phyloP scores from a whole-genome alignment of 2,888 invertebrate species.

The Cecidostiba fungosa region DNA sequence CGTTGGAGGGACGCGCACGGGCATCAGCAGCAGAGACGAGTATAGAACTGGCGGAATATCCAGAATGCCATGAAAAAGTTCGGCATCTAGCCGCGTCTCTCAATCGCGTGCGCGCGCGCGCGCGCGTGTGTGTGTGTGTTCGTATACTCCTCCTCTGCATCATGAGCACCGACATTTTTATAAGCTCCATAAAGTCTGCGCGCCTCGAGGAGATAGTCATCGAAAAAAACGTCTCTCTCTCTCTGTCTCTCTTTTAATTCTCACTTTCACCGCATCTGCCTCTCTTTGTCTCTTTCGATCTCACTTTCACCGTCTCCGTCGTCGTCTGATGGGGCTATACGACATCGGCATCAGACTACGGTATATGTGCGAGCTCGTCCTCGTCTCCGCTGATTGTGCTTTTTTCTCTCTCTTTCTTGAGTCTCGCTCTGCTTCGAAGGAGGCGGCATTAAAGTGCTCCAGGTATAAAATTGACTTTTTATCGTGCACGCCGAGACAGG shows the following conservation, averaged over 20 bases:
- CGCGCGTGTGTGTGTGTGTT: no score
- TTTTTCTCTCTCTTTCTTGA: slow-evolving; percentile 25
- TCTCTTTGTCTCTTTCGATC: slow-evolving; percentile 57
- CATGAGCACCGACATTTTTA: slow-evolving; percentile 74
- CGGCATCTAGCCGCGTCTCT: slow-evolving; percentile 58
- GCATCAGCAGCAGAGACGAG: neutral
- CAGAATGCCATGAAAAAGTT: slow-evolving; percentile 61
- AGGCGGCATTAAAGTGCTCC: slow-evolving; percentile 57
- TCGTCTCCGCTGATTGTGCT: neutral
- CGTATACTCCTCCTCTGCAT: slow-evolving; percentile 48
- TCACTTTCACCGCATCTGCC: slow-evolving; percentile 38
- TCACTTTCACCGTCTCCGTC: slow-evolving; percentile 33
- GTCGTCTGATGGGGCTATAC: neutral
- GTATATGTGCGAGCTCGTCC: neutral
- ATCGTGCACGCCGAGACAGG: slow-evolving; percentile 70
- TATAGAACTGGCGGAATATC: slow-evolving; percentile 20
- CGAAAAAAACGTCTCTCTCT: slow-evolving; percentile 68
- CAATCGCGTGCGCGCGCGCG: no score
- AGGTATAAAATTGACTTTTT: slow-evolving; percentile 74
- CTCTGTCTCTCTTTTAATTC: slow-evolving; percentile 52
- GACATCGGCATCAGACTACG: neutral
- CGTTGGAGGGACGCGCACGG: neutral
- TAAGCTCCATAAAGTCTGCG: slow-evolving; percentile 76
- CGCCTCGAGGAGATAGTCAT: slow-evolving; percentile 57
- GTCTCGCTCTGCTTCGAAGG: slow-evolving; percentile 6